These are phyloP conservation scores for Sebastes minor DNA, from an alignment of 2,797 vertebrate genomes.

Conservation along the genomic window DNA sequence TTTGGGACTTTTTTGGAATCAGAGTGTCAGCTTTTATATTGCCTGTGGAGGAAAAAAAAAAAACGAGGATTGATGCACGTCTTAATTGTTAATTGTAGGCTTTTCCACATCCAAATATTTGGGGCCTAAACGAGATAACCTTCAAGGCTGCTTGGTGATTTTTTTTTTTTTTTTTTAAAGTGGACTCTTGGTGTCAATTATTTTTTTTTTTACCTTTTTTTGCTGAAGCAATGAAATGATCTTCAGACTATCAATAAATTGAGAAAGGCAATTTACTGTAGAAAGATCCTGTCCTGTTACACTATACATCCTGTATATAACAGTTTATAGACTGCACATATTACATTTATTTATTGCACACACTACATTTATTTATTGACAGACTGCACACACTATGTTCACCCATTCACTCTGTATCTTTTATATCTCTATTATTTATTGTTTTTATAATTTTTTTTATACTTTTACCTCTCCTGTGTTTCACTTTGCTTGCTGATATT, in stretches of 20 bases:
- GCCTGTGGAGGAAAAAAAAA: slow-evolving; percentile 51
- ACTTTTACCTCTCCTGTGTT: no score
- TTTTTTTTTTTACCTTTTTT: not conserved
- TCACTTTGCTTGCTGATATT: no score
- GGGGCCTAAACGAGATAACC: slow-evolving; percentile 60
- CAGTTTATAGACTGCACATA: no score
- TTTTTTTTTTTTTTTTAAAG: not conserved
- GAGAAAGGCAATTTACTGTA: not conserved
- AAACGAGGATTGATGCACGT: slow-evolving; percentile 66
- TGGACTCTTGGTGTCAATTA: slow-evolving; percentile 20
- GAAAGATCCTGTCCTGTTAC: no score
- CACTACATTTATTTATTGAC: no score
- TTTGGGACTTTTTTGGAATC: slow-evolving; percentile 78
- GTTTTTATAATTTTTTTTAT: no score
- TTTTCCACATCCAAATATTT: slow-evolving; percentile 59
- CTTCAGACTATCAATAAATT: slow-evolving; percentile 28
- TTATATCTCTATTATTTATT: no score
- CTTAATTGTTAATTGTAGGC: slow-evolving; percentile 61
- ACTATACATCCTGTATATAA: no score
- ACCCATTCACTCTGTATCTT: no score
- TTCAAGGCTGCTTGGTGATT: slow-evolving; percentile 27
- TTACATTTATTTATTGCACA: no score
- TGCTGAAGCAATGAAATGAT: slow-evolving; percentile 37
- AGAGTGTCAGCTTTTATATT: slow-evolving; percentile 77
- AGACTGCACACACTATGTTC: no score